Base-by-base conservation (phyloP, 2,888 invertebrate genomes). In the Mycalesis mineus region DNA sequence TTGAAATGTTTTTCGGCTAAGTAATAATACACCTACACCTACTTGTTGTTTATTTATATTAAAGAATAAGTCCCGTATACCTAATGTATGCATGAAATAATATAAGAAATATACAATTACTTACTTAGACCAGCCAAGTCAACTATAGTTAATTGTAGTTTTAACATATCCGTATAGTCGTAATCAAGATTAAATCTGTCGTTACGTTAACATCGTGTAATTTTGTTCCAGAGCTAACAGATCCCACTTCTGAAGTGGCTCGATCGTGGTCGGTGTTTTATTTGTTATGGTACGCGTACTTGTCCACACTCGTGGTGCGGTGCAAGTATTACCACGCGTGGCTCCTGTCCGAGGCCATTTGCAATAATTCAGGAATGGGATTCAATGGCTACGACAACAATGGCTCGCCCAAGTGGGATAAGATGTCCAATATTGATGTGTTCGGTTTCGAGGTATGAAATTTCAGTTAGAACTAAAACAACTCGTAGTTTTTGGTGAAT, bases 301-400 rank as follows among this genome's bases (percentile, higher is more conserved):
- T 97, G 65, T 92, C 95, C 45, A 96, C 97, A 52, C 92, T 95
- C 66, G 91, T 95, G 61, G 94, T 94, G 60, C 93, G 98, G 66
- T 95, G 95, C 84, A 98, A 97, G 90, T 98, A 98, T 90, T 98
- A 98, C 88, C 96, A 97, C 80, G 98, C 97, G n/a, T 98, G 98
- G 98, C 91, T 96, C 58, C 91, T 98, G 71, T 97, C 97, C 6
- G 99, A 99, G 82, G 96, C 97, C 0, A 95, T 98, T 67, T 98
- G 97, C 82, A 98, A 98, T 82, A 96, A 97, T 78, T 95, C 96
- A 15, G 99, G 99, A 0, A 92, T 99, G 75, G 98, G 98, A 0
- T 96, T 94, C 80, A 93, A 95, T 68, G 98, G 98, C 0, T 96
- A 94, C 77, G 93, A 94, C 72, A 89, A 91, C 49, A 89, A 94